Conservation (phyloP, 1,140 invertebrate species). For the Homalodisca vitripennis region DNA sequence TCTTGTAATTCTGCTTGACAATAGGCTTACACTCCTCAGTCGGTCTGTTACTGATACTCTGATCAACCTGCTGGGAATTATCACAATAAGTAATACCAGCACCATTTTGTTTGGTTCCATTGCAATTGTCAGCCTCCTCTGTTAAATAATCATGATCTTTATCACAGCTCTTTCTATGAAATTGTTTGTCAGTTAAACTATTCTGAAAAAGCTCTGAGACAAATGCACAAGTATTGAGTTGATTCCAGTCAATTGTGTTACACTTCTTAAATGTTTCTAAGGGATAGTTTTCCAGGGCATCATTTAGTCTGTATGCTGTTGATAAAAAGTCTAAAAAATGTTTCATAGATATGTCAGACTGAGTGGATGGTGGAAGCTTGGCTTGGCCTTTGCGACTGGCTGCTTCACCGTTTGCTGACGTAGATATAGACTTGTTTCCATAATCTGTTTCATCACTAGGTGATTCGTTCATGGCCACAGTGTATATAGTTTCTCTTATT, state of each 20-base stretch:
- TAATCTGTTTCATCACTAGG: conserved; percentile 12
- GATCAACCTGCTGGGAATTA: background rate
- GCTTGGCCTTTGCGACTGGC: background rate
- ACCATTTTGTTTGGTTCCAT: background rate
- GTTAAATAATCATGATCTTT: background rate
- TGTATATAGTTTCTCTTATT: background rate
- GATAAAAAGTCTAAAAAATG: conserved; percentile 71
- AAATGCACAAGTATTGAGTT: conserved; percentile 50
- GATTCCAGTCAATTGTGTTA: conserved; percentile 62
- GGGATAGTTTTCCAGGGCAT: conserved; percentile 39
- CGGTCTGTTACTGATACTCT: background rate
- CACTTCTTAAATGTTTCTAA: conserved; percentile 53
- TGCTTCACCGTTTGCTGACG: background rate
- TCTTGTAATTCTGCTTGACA: background rate
- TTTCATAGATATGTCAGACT: conserved; percentile 52
- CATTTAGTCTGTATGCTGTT: conserved; percentile 62
- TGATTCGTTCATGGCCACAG: conserved; percentile 15
- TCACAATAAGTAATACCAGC: background rate
- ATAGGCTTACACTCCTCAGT: conserved; percentile 4
- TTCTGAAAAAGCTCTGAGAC: conserved; percentile 47
- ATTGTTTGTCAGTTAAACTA: background rate
- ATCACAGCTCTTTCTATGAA: background rate
- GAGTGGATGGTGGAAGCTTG: background rate
- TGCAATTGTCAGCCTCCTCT: background rate
- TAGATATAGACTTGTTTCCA: background rate